Evolutionary conservation across 2,888 invertebrate genomes (phyloP), one percentile per base, ranked within the genome.

Genomic region (Caenorhabditis becei): DNA sequence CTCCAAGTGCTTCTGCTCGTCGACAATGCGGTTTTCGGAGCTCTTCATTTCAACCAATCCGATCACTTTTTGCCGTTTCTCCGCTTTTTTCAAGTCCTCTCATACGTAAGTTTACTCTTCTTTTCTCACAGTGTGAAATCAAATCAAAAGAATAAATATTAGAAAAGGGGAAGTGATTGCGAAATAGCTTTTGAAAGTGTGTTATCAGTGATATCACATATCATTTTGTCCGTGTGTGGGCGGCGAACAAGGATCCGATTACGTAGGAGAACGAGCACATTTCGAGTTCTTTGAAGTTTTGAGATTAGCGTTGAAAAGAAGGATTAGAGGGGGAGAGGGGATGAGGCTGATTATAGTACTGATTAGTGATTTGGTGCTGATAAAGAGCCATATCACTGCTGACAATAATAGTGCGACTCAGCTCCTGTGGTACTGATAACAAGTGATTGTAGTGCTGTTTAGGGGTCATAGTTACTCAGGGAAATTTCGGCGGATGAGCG

Each of bases 1-100:
- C 47, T 80, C 26, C 80, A 80, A 75, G 75, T 70, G 11, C 74
- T 80, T 10, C 70, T 80, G 4, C 62, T 80, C 14, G 70, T 70
- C 28, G 47, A 65, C 18, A 75, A 80, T 70, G 80, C 80, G 14
- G 69, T 69, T 4, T 80, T 70, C 20, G 80, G 74, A 3, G 75
- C 75, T 0, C 41, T 80, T 1, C 44, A 75, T 11, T 74, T 80
- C 75, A 74, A 75, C 47, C 53, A 63, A 59, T 24, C 58, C 53
- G 58, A 80, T n/a, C 67, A 74, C 26, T 75, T 80, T 54, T 37
- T 75, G 11, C 75, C 80, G 26, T 49, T 80, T 59, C 65, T 80
- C 20, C 74, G 74, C 16, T 75, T 80, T n/a, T 51, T 69, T 53
- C 69, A 69, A 75, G 80, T 69, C 7, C 20, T 80, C 51, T 70